Evolutionary conservation across 2,113 vertebrate species (phyloP), one percentile per base, ranked within the genome.

Genomic region (Noturus placidus): DNA sequence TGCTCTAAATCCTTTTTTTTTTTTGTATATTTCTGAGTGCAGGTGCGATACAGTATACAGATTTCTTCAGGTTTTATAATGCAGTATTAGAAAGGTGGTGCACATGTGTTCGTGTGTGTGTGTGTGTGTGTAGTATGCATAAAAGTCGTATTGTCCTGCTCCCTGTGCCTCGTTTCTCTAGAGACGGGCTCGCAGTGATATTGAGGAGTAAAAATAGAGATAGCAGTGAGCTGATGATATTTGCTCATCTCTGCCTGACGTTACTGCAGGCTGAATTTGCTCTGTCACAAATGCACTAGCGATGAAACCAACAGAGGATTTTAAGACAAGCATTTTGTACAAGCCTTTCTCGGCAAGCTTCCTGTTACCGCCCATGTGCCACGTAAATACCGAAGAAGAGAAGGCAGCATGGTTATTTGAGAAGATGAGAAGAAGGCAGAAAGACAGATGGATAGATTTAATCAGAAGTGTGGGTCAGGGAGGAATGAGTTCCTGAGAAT

Each of bases 171-270:
- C 83, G 52, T 70, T 85, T 83, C 76, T 83, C 78, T 3, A 72
- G 82, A 74, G 88, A 82, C 59, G 33, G 67, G 57, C 56, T 81
- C 72, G 87, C 77, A 67, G 86, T 86, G 84, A 89, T 88, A 91
- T 91, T 90, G 87, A 77, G 91, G 91, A 92, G 94, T 93, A 95
- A 94, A 95, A 93, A 95, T 95, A 95, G 94, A 95, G 92, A 94
- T 93, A 93, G 94, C 92, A 91, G 90, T 46, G 89, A 91, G 91
- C 89, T 91, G 87, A 70, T 94, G 93, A 92, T 96, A 94, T 96
- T 96, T 96, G 94, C 93, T 92, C 92, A 93, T 79, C 92, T 91
- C 93, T 92, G 89, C 88, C 77, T 91, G 91, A 76, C 91, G 94
- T 95, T 94, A 95, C 89, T 88, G 87, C 86, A 76, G 84, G 90